phyloP scores from a whole-genome alignment of 2,113 vertebrate species.

The Syrrhaptes paradoxus region DNA sequence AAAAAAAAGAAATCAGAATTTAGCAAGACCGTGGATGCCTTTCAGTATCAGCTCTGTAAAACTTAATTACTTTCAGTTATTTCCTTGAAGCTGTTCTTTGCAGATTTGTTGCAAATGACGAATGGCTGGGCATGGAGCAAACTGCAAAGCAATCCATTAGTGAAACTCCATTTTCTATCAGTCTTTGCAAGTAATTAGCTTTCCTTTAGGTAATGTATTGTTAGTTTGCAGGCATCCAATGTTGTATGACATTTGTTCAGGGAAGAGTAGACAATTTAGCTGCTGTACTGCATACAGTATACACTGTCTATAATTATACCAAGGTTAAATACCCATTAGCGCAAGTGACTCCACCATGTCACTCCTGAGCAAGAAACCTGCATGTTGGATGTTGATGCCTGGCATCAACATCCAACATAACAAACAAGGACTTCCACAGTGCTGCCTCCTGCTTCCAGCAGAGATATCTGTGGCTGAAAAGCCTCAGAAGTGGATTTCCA shows the following conservation, averaged over 20 bases:
- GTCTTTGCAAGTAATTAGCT: neutral
- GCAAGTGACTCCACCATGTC: neutral
- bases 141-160: neutral
- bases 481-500: neutral
- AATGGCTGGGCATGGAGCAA: neutral
- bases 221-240: neutral
- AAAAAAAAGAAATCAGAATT: neutral
- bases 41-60: neutral
- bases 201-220: neutral
- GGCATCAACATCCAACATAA: neutral
- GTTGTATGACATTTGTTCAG: neutral
- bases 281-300: neutral
- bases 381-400: no score
- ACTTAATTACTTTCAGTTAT: neutral
- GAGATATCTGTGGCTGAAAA: neutral
- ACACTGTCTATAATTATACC: neutral
- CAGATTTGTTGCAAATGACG: neutral
- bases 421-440: accelerated
- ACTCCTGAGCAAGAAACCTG: neutral
- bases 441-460: neutral
- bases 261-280: neutral
- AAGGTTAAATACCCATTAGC: neutral
- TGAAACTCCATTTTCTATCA: neutral
- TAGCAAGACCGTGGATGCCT: neutral
- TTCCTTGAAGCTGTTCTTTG: neutral